Percentiles rank a stretch among this genome's conserved stretches.
These are phyloP conservation scores for Dolichopus griseipennis DNA, from an alignment of 2,888 invertebrate species.

Conservation along the genomic window DNA sequence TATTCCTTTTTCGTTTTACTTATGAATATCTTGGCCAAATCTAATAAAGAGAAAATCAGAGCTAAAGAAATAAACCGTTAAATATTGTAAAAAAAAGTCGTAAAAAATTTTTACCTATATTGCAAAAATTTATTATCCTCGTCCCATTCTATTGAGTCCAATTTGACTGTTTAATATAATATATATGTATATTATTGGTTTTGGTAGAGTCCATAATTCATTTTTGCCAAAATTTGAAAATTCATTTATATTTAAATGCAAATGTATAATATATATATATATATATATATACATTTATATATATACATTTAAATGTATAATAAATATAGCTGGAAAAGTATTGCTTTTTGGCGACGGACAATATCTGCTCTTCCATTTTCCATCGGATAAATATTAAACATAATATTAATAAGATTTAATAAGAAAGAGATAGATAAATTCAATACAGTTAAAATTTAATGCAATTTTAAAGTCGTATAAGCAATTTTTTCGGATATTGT, in stretches of 20 bases:
- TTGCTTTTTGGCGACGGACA: background rate
- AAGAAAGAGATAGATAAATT: too few species aligned
- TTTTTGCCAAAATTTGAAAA: background rate
- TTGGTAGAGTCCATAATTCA: background rate
- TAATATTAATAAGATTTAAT: background rate
- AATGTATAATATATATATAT: too few species aligned
- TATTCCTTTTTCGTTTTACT: too few species aligned
- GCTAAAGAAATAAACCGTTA: too few species aligned
- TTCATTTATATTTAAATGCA: background rate
- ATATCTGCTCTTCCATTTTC: background rate
- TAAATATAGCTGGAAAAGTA: background rate
- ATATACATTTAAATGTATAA: background rate
- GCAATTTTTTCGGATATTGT: too few species aligned
- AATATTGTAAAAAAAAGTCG: background rate
- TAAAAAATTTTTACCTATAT: constrained; percentile 2
- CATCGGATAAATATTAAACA: background rate
- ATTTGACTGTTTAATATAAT: too few species aligned
- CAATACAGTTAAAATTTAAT: too few species aligned
- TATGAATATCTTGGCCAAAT: too few species aligned
- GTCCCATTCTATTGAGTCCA: background rate
- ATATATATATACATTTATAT: too few species aligned
- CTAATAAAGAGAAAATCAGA: too few species aligned
- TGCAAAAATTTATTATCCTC: background rate
- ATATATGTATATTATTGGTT: too few species aligned
- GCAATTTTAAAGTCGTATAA: too few species aligned